Conservation (phyloP, 2,113 vertebrate species). For the Nerophis lumbriciformis region DNA sequence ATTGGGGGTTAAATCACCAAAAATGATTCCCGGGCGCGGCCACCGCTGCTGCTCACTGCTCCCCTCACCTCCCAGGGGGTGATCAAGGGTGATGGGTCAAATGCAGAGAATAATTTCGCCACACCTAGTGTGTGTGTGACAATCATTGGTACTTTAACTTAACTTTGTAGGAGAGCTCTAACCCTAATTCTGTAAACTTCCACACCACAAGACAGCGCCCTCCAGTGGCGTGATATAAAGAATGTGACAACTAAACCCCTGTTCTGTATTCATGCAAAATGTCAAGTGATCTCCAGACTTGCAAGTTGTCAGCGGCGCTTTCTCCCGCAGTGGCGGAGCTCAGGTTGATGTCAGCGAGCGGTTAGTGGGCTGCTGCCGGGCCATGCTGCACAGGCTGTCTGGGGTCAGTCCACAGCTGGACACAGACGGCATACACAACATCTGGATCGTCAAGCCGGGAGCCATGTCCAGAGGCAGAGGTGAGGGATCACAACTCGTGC, state of each 20-base stretch:
- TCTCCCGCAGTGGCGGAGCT: constrained; percentile 64
- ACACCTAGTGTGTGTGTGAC: too few species aligned
- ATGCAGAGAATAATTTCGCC: too few species aligned
- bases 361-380: constrained; percentile 61
- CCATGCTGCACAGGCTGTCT: constrained; percentile 66
- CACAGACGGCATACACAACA: constrained; percentile 79
- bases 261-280: background rate
- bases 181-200: too few species aligned
- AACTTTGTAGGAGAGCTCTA: too few species aligned
- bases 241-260: background rate
- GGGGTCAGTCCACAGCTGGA: constrained; percentile 75
- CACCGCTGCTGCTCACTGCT: too few species aligned
- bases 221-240: too few species aligned
- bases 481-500: constrained; percentile 35
- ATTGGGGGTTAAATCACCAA: too few species aligned
- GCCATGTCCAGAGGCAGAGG: constrained; percentile 86
- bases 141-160: too few species aligned
- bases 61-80: too few species aligned
- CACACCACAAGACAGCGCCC: too few species aligned
- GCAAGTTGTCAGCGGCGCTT: background rate
- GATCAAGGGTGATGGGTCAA: too few species aligned
- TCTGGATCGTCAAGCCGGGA: constrained; percentile 91
- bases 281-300: background rate
- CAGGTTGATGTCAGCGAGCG: constrained; percentile 39
- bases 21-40: too few species aligned